These are phyloP conservation scores for Cinclus cinclus DNA, from an alignment of 2,113 vertebrate genomes.

Conservation along the genomic window DNA sequence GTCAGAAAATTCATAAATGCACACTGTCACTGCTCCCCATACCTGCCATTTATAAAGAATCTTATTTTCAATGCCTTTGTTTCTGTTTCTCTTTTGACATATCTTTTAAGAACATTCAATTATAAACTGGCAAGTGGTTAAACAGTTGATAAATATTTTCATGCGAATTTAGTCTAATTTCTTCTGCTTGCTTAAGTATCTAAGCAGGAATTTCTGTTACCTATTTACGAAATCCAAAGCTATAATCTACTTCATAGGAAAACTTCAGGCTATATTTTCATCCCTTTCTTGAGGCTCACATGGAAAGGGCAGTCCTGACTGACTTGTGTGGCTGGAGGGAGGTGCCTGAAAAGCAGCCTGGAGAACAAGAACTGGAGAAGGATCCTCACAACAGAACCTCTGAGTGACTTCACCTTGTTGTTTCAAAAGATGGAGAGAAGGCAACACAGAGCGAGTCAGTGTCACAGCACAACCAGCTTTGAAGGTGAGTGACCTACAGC, in stretches of 20 bases:
- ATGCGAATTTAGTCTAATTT: constrained; percentile 6
- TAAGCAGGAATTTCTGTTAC: background rate
- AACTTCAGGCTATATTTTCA: background rate
- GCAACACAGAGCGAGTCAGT: background rate
- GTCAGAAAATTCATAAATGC: background rate
- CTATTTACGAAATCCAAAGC: background rate
- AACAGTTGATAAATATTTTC: constrained; percentile 28
- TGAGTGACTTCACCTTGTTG: fast-evolving
- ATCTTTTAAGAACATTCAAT: constrained; percentile 43
- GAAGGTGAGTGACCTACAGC: background rate
- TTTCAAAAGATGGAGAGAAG: no score
- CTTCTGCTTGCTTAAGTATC: constrained; percentile 9
- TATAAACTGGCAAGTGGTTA: constrained; percentile 9
- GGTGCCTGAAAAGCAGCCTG: background rate
- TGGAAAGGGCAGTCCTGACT: background rate
- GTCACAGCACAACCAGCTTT: fast-evolving
- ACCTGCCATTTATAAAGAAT: constrained; percentile 24
- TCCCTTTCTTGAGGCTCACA: background rate
- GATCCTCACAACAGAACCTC: background rate
- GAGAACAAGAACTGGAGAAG: background rate
- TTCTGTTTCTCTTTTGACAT: background rate
- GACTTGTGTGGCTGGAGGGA: background rate
- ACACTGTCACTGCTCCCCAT: background rate
- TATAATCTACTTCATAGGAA: background rate
- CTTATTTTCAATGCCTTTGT: background rate